phyloP scores from a whole-genome alignment of 2,113 vertebrate species.

The Pollimyrus isidori region DNA sequence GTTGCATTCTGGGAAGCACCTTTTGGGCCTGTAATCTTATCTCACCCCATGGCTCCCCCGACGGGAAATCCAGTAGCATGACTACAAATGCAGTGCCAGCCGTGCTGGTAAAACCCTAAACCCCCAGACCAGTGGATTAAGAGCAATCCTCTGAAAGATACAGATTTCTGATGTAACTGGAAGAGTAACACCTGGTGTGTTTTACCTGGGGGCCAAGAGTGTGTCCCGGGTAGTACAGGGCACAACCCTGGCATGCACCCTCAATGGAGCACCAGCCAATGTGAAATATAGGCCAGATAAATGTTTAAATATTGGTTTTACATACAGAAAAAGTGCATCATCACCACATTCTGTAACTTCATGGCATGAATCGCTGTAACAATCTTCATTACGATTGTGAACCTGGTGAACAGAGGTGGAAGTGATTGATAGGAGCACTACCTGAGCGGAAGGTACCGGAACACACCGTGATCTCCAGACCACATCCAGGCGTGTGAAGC shows the following conservation, averaged over 20 bases:
- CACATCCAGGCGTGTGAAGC: slow-evolving; percentile 41
- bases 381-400: neutral
- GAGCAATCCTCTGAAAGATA: neutral
- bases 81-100: neutral
- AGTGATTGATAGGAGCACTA: neutral
- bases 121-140: neutral
- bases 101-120: neutral
- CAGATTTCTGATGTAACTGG: neutral
- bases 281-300: neutral
- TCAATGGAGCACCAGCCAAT: neutral
- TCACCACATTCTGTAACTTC: neutral
- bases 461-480: slow-evolving; percentile 21
- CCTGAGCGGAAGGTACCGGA: neutral
- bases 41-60: neutral
- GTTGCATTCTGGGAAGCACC: slow-evolving; percentile 6
- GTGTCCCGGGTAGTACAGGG: neutral
- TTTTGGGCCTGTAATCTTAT: slow-evolving; percentile 9
- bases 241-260: neutral
- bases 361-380: neutral
- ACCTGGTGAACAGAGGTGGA: neutral
- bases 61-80: neutral
- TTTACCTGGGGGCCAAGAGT: neutral
- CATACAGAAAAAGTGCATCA: neutral
- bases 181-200: neutral
- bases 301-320: neutral